Conservation (phyloP, 2,888 invertebrate species). For the Prosopocoilus inquinatus region DNA sequence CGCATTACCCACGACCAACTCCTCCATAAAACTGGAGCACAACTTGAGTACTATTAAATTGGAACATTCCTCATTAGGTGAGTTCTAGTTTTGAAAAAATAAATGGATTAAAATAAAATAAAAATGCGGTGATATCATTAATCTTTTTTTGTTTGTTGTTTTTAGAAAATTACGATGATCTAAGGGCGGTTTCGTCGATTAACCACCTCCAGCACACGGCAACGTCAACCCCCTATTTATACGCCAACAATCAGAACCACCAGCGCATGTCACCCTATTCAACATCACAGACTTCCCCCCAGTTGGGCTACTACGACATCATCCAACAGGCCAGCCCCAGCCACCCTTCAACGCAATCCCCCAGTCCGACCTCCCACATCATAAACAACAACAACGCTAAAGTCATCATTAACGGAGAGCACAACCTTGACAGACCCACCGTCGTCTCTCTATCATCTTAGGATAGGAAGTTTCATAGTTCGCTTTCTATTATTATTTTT, state of each 20-base stretch:
- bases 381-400: constrained; percentile 35
- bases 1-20: constrained; percentile 23
- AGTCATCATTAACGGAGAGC: constrained; percentile 43
- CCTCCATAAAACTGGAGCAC: constrained; percentile 39
- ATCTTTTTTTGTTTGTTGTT: constrained; percentile 24
- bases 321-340: constrained; percentile 42
- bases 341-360: constrained; percentile 40
- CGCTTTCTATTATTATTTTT: no score
- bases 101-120: not conserved
- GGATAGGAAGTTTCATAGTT: not conserved
- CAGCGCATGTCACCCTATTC: constrained; percentile 45
- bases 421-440: constrained; percentile 43
- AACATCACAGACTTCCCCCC: constrained; percentile 38
- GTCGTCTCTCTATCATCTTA: constrained; percentile 46
- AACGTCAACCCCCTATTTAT: constrained; percentile 39
- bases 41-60: constrained; percentile 36
- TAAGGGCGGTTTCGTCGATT: constrained; percentile 35
- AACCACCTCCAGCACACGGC: constrained; percentile 39
- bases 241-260: constrained; percentile 42
- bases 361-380: constrained; percentile 44
- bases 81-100: not conserved
- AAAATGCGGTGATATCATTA: not conserved
- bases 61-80: constrained; percentile 25
- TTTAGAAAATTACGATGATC: constrained; percentile 40
- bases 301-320: constrained; percentile 39